These are phyloP conservation scores for Tenualosa thibaudeaui DNA, from an alignment of 2,797 vertebrate species.

Conservation along the genomic window DNA sequence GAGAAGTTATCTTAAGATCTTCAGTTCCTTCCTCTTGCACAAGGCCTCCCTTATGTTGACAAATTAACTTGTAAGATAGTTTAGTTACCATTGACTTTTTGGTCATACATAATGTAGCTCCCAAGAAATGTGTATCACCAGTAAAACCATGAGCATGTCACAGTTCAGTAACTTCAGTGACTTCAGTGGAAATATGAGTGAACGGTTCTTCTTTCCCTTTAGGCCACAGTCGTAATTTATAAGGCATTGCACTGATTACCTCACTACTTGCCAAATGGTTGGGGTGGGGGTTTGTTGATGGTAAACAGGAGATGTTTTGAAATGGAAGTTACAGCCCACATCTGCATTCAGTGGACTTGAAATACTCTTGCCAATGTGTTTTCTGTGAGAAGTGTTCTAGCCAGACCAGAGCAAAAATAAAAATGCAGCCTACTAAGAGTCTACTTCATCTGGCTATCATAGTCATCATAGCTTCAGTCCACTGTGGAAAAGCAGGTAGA, in stretches of 20 bases:
- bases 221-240: background rate
- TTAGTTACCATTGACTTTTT: background rate
- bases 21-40: background rate
- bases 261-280: background rate
- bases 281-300: background rate
- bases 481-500: slow-evolving; percentile 41
- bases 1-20: background rate
- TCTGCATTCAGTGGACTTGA: slow-evolving; percentile 39
- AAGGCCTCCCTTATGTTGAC: background rate
- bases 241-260: background rate
- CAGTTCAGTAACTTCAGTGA: background rate
- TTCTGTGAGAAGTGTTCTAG: background rate
- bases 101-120: background rate
- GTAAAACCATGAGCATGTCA: background rate
- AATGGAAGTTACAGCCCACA: slow-evolving; percentile 2
- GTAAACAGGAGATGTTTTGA: slow-evolving; percentile 20
- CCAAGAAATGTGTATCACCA: background rate
- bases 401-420: background rate
- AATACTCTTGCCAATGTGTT: background rate
- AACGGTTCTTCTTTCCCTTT: background rate
- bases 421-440: slow-evolving; percentile 25
- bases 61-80: background rate
- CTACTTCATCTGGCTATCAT: slow-evolving; percentile 1
- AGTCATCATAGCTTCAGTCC: background rate
- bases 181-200: background rate